Conservation (phyloP, 2,113 vertebrate species). For the Porphyrio hochstetteri region DNA sequence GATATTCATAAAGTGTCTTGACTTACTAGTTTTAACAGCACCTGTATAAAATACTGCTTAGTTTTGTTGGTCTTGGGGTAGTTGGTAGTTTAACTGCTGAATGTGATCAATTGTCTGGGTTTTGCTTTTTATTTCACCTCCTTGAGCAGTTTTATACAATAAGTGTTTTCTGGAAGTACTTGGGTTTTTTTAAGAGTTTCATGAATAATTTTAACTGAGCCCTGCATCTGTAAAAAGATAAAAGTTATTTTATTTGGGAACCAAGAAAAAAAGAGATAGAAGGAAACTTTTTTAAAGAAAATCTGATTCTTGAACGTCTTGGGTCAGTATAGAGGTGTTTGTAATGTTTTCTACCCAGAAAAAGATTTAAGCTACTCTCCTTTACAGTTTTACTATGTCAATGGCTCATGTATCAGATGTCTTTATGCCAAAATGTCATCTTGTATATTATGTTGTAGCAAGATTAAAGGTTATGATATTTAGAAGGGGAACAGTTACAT, state of each 20-base stretch:
- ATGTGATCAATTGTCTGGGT: neutral
- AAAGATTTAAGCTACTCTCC: neutral
- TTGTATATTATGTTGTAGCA: neutral
- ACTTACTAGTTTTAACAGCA: neutral
- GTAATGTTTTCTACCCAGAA: neutral
- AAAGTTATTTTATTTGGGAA: neutral
- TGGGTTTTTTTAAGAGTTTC: neutral
- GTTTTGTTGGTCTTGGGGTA: neutral
- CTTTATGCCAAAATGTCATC: too few relatives aligned
- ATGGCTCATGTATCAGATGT: neutral
- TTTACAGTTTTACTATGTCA: neutral
- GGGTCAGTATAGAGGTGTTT: rapidly evolving
- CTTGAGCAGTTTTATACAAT: neutral
- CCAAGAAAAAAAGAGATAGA: neutral
- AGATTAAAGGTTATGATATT: neutral
- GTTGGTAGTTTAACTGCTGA: neutral
- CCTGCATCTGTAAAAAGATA: neutral
- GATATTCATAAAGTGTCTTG: neutral
- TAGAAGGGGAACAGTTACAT: neutral
- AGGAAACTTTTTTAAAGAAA: neutral
- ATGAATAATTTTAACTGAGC: neutral
- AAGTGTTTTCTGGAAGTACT: neutral
- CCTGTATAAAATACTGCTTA: neutral
- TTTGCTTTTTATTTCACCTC: neutral
- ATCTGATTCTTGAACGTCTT: neutral